Conservation (phyloP, 2,888 invertebrate species). For the Trissolcus brochymenae region DNA sequence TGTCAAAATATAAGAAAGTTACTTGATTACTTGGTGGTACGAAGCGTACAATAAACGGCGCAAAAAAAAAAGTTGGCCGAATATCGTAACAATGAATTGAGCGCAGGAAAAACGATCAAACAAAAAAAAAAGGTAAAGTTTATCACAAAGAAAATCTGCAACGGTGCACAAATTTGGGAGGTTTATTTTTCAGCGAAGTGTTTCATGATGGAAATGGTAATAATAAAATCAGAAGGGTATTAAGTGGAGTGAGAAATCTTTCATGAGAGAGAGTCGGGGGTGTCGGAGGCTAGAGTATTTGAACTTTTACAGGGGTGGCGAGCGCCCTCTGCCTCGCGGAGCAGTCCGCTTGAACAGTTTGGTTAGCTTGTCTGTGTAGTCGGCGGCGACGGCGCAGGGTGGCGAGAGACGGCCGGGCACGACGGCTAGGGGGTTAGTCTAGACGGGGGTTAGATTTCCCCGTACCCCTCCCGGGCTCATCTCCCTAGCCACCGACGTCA, state of each 20-base stretch:
- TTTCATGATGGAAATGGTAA: slow-evolving; percentile 71
- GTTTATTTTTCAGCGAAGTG: slow-evolving; percentile 59
- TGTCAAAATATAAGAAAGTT: too few relatives aligned
- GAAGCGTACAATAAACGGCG: not conserved
- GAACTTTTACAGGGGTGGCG: slow-evolving; percentile 66
- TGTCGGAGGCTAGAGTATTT: slow-evolving; percentile 71
- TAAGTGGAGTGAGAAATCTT: slow-evolving; percentile 59
- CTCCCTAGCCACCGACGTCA: slow-evolving; percentile 62
- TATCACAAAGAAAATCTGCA: not conserved
- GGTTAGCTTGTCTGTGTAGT: slow-evolving; percentile 72
- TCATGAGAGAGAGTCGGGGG: slow-evolving; percentile 53
- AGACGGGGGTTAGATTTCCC: slow-evolving; percentile 69
- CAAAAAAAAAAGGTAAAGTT: too few relatives aligned
- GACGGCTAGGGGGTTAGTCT: slow-evolving; percentile 70
- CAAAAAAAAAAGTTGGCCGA: not conserved
- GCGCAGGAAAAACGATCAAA: not conserved
- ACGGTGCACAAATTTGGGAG: slow-evolving; percentile 5
- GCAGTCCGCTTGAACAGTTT: slow-evolving; percentile 74
- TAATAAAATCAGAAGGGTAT: slow-evolving; percentile 71
- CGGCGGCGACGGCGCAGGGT: slow-evolving; percentile 56
- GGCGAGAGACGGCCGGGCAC: slow-evolving; percentile 34
- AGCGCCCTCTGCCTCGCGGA: slow-evolving; percentile 61
- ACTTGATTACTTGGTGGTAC: too few relatives aligned
- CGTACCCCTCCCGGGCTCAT: slow-evolving; percentile 54
- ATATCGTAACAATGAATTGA: slow-evolving; percentile 2